A percentile compares a stretch with the other conserved stretches of the same genome.
phyloP scores from a whole-genome alignment of 2,113 vertebrate species.

The Platichthys stellatus region DNA sequence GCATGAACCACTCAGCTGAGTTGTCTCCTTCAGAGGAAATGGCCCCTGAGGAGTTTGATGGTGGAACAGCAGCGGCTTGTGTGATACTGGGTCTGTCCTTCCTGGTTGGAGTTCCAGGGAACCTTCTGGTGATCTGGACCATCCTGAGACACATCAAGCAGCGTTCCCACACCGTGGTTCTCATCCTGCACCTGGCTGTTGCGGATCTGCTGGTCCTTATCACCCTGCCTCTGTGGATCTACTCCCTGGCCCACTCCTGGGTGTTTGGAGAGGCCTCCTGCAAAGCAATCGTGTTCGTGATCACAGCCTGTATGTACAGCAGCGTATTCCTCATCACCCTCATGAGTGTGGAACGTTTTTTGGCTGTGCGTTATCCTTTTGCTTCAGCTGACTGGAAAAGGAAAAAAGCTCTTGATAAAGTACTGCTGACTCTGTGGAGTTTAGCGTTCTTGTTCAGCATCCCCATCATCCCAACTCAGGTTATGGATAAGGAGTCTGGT shows the following conservation, averaged over 20 bases:
- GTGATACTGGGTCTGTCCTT: constrained; percentile 80
- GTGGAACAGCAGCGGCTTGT: constrained; percentile 64
- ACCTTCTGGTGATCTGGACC: constrained; percentile 84
- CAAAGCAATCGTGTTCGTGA: constrained; percentile 78
- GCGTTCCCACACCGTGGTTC: constrained; percentile 80
- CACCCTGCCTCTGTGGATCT: constrained; percentile 85
- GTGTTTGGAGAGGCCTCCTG: constrained; percentile 78
- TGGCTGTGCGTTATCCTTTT: constrained; percentile 80
- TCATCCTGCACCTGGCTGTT: constrained; percentile 80
- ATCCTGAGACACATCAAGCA: constrained; percentile 79
- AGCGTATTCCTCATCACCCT: constrained; percentile 83
- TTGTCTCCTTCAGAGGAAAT: constrained; percentile 40
- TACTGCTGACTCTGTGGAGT: constrained; percentile 75
- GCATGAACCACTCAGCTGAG: constrained; percentile 62
- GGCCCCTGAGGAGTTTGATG: constrained; percentile 59
- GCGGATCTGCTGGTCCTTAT: constrained; percentile 83
- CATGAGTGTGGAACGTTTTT: constrained; percentile 83
- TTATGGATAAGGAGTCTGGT: constrained; percentile 17
- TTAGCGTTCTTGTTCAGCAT: constrained; percentile 77
- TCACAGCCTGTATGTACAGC: constrained; percentile 82
- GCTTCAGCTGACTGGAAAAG: constrained; percentile 72
- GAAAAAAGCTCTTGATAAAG: constrained; percentile 72
- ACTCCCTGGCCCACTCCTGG: constrained; percentile 79
- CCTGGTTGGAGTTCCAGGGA: constrained; percentile 79
- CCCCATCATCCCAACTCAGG: constrained; percentile 78